These are phyloP conservation scores for Ladona fulva DNA, from an alignment of 1,140 invertebrate genomes.

Conservation along the genomic window DNA sequence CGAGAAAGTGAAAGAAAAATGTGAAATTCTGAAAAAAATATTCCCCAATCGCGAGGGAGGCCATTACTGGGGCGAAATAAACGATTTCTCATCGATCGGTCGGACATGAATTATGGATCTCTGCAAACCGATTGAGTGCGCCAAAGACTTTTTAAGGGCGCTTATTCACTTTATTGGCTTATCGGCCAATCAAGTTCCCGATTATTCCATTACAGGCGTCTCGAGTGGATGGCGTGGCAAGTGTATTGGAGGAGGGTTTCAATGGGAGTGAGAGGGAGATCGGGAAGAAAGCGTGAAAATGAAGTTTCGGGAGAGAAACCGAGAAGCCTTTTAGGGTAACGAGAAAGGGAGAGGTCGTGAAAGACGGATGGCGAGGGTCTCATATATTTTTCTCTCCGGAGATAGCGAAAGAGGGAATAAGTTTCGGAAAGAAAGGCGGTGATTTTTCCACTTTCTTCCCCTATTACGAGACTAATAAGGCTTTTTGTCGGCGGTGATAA, in stretches of 20 bases:
- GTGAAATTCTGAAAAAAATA: background rate
- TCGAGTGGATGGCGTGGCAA: background rate
- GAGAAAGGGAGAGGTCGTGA: background rate
- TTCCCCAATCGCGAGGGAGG: background rate
- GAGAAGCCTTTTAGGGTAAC: background rate
- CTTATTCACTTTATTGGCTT: conserved; percentile 7
- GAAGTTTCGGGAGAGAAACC: background rate
- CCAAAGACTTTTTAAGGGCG: background rate
- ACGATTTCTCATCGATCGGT: background rate
- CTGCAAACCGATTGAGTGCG: background rate
- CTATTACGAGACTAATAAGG: too few relatives aligned
- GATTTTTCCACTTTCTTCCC: too few relatives aligned
- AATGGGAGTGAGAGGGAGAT: background rate
- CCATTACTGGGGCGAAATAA: background rate
- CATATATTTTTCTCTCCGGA: too few relatives aligned
- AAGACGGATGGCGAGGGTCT: too few relatives aligned
- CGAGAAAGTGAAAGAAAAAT: too few relatives aligned
- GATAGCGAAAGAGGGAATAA: too few relatives aligned
- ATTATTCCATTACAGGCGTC: background rate
- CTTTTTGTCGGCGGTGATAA: too few relatives aligned
- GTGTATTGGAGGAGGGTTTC: background rate
- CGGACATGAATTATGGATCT: background rate
- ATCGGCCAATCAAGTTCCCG: conserved; percentile 6
- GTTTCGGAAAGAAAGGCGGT: too few relatives aligned
- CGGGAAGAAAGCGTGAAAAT: conserved; percentile 8